Evolutionary conservation across 2,113 vertebrate species (phyloP), one percentile per base, ranked within the genome.

Genomic region (Arenaria interpres): DNA sequence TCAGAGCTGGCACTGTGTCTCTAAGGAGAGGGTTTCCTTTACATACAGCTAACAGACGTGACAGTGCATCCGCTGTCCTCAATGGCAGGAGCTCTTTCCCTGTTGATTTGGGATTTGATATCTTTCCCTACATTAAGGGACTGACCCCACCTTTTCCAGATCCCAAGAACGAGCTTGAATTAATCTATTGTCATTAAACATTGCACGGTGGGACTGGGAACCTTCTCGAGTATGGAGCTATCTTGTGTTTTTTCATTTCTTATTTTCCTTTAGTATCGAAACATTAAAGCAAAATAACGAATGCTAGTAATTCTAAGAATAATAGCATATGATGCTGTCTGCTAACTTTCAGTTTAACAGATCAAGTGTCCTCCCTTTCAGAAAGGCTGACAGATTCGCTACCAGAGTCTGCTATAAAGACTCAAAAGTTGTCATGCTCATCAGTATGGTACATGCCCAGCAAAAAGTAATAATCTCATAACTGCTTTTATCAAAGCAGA

Each of bases 391-490:
- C 46, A 86, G 62, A 51, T 59, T 96, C 45, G 32, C 69, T 93
- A 39, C 64, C 28, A 68, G 56, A 21, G 48, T 88, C 85, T 88
- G 85, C 75, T 89, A 14, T 89, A 88, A 53, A 97, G 94, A 90
- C 83, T 93, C 84, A 28, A 53, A 92, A 97, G 86, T 96, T 97
- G 96, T 94, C 83, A 68, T 95, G 71, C 86, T 82, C 88, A 92
- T 97, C 95, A 90, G 3, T 93, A 24, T 96, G 82, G 28, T 97
- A 86, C 93, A 64, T 73, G 94, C 63, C 90, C 74, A 91, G 88
- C 97, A 96, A 94, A 98, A 98, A 97, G 95, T 97, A 98, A 98
- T 98, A 98, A 98, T 97, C 93, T 97, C 82, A 73, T 96, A 96
- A 96, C 96, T 96, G 95, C 85, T 89, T 97, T 97, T 98, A 98